These are phyloP conservation scores for Mylabris phalerata DNA, from an alignment of 1,140 invertebrate species.

Conservation along the genomic window DNA sequence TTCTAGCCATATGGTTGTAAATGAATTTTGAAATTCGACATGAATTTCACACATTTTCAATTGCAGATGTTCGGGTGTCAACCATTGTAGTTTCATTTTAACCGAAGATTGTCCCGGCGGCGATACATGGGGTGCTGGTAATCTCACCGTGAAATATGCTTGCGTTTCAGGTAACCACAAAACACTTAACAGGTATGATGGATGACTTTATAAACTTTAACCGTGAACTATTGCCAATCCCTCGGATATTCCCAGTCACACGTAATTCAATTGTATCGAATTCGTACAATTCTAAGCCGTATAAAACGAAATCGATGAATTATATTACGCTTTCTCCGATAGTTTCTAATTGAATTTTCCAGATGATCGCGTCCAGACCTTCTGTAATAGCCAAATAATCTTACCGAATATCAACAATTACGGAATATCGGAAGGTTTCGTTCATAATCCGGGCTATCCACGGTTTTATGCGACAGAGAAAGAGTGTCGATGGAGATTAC, in stretches of 20 bases:
- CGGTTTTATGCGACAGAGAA: slow-evolving; percentile 52
- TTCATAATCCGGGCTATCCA: slow-evolving; percentile 56
- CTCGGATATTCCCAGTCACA: slow-evolving; percentile 18
- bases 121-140: slow-evolving; percentile 45
- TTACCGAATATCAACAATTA: slow-evolving; percentile 42
- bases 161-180: slow-evolving; percentile 49
- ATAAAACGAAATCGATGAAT: no score
- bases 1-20: neutral
- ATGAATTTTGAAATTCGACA: slow-evolving; percentile 2
- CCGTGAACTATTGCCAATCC: slow-evolving; percentile 20
- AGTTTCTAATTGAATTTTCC: slow-evolving; percentile 6
- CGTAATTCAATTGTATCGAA: neutral
- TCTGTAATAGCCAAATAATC: slow-evolving; percentile 49
- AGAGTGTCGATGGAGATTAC: slow-evolving; percentile 50
- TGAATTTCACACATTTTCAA: neutral
- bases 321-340: no score
- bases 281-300: no score
- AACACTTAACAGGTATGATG: neutral
- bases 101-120: slow-evolving; percentile 46
- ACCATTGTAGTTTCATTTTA: slow-evolving; percentile 53
- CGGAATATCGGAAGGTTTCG: slow-evolving; percentile 44
- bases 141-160: slow-evolving; percentile 51
- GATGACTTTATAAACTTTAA: no score
- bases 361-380: slow-evolving; percentile 39
- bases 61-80: slow-evolving; percentile 55